Conservation (phyloP, 2,797 vertebrate genomes). For the Aphelocoma californica region DNA sequence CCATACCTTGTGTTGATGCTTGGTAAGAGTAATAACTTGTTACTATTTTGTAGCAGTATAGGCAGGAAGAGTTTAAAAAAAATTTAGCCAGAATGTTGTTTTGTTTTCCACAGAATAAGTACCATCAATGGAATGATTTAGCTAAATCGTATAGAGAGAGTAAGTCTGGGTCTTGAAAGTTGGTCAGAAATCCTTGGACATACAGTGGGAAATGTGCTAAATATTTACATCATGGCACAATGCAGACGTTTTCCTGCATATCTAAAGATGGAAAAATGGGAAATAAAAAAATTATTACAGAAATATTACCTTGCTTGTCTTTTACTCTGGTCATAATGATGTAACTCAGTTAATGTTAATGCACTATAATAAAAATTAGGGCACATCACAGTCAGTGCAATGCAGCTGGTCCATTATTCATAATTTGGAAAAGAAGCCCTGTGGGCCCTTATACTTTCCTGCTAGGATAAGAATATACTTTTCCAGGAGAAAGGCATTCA, state of each 20-base stretch:
- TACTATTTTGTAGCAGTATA: not conserved
- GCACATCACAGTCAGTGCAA: not conserved
- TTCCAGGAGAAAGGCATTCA: not conserved
- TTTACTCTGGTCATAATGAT: not conserved
- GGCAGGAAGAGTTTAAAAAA: not conserved
- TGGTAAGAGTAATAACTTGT: not conserved
- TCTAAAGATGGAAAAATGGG: not conserved
- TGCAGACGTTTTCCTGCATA: not conserved
- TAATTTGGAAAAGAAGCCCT: not conserved
- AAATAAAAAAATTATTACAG: not conserved
- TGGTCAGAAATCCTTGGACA: not conserved
- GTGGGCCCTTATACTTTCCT: not conserved
- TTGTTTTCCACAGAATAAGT: not conserved
- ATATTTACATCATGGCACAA: not conserved
- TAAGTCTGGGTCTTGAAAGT: not conserved
- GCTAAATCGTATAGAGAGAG: not conserved
- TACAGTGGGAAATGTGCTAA: not conserved
- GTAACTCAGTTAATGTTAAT: not conserved
- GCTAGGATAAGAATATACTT: not conserved
- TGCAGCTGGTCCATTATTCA: not conserved
- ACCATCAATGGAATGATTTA: not conserved
- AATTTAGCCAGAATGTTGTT: not conserved
- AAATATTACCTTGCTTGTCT: not conserved
- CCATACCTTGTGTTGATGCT: not conserved
- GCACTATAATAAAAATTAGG: not conserved